phyloP scores from a whole-genome alignment of 2,113 vertebrate species.

The Columbina picui region DNA sequence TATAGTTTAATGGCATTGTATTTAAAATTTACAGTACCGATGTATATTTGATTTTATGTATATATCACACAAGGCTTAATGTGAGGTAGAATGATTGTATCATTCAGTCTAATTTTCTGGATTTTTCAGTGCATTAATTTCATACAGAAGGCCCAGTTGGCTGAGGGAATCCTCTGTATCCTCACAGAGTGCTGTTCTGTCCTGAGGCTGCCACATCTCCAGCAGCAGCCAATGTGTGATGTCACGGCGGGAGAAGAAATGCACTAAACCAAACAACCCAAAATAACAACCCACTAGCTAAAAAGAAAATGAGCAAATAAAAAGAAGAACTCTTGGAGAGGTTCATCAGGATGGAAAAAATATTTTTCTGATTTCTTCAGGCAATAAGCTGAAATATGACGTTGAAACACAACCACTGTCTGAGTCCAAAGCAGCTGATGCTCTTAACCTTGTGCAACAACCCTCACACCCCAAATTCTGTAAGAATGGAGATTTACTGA shows the following conservation, averaged over 20 bases:
- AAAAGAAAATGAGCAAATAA: slow-evolving; percentile 18
- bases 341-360: not conserved
- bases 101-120: not conserved
- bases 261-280: not conserved
- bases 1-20: not conserved
- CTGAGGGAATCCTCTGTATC: not conserved
- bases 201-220: not conserved
- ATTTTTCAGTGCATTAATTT: not conserved
- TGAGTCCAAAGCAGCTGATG: not conserved
- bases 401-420: not conserved
- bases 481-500: not conserved
- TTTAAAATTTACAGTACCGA: not conserved
- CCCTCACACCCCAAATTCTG: not conserved
- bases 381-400: not conserved
- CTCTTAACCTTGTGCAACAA: not conserved
- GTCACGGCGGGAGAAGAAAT: not conserved
- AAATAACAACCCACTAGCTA: not conserved
- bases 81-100: not conserved
- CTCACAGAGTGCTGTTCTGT: not conserved
- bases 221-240: not conserved
- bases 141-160: not conserved
- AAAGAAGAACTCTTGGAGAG: not conserved
- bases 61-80: not conserved
- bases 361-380: not conserved
- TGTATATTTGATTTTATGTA: not conserved